Evolutionary conservation across 1,140 invertebrate genomes (phyloP), one percentile per base, ranked within the genome.

Genomic region (Aleiodes sp.): DNA sequence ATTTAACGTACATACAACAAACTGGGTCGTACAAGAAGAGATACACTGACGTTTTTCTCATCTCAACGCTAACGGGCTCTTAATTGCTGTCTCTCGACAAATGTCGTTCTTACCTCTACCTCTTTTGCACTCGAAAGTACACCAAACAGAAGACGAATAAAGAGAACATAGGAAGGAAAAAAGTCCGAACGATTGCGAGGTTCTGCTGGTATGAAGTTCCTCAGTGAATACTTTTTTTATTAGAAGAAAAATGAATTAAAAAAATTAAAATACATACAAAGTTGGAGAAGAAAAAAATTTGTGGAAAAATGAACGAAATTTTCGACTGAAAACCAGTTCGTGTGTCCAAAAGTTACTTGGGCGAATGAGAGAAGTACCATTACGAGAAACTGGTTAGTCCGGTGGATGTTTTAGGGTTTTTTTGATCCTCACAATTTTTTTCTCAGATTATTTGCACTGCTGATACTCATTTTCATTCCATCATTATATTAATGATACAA

Each of bases 21-120:
- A 19, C 9, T 26, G 62, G 65, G 43, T 57, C 29, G 65, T 19
- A 21, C 6, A 6, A 52, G 19, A 16, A 52, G 43, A n/a, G 21
- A 41, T 19, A n/a, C 65, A 19, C 56, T 35, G 31, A 66, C 29
- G 65, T 66, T 66, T 66, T 65, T 63, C 16, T 66, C 65, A 66
- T 66, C 52, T 59, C 52, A 9, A 57, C 43, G 19, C 29, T 66
- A 66, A 66, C 65, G 65, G 65, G 46, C 65, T 56, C 46, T 66
- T 66, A 66, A 66, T 66, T 66, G 31, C 65, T 66, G 65, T 66
- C 41, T 59, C 28, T 41, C 35, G 62, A 46, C 62, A 39, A 64
- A 19, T n/a, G 14, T 37, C 39, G 19, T 62, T 62, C 60, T 64
- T 29, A 24, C 26, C 26, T 64, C 24, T 29, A 24, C 26, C 26